Conservation (phyloP, 2,888 invertebrate genomes). For the Acanthosepion lycidas region DNA sequence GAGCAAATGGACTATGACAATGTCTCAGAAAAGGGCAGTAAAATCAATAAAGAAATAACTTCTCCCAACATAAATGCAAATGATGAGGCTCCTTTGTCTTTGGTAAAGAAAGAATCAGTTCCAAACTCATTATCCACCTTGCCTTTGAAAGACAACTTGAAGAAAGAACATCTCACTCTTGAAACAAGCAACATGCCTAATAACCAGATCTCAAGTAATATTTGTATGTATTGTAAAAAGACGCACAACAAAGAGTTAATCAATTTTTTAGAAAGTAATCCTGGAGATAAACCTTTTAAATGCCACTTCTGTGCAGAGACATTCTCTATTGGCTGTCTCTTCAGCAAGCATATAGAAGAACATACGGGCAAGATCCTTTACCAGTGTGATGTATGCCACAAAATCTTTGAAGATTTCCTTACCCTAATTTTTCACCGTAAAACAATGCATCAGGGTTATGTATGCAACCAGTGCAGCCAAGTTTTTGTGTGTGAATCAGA, state of each 20-base stretch:
- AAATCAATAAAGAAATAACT: background rate
- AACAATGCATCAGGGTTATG: background rate
- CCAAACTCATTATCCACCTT: background rate
- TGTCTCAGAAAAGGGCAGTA: background rate
- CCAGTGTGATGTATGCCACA: conserved; percentile 34
- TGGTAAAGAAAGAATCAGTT: background rate
- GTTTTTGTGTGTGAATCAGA: conserved; percentile 23
- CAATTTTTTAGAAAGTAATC: background rate
- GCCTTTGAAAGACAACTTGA: background rate
- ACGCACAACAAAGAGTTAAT: background rate
- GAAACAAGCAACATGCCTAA: background rate
- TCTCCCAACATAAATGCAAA: background rate
- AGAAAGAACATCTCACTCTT: background rate
- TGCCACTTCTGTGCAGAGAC: background rate
- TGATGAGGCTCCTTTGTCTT: background rate
- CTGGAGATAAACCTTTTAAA: conserved; percentile 23
- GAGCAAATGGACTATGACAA: background rate
- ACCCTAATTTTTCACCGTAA: background rate
- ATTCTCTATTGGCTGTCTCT: background rate
- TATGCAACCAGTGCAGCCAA: background rate
- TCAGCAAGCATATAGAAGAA: background rate
- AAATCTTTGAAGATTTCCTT: conserved; percentile 10
- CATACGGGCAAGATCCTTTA: conserved; percentile 25
- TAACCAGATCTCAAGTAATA: background rate
- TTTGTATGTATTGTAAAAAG: conserved; percentile 9